Base-by-base conservation (phyloP, 2,888 invertebrate genomes). In the Eucriotettix oculatus region DNA sequence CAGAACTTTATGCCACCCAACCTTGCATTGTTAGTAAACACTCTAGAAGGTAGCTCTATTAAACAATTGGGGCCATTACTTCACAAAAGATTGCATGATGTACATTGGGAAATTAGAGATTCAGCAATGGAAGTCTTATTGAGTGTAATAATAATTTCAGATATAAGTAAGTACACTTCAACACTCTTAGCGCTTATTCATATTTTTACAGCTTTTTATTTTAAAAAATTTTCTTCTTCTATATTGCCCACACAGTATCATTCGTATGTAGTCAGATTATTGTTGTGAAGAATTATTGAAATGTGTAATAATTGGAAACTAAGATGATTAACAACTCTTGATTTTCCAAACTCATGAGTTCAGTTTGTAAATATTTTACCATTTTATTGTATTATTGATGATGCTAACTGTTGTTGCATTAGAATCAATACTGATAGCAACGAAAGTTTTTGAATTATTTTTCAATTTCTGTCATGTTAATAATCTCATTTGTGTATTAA, bases 91-190 rank as follows among this genome's bases (percentile, higher is more conserved):
- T 74, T 88, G 69, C 84, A 86, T 65, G 87, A 87, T 68, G 72
- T 77, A 7, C 77, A 82, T 57, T 90, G 90, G 90, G 89, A 90
- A 71, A 81, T 90, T 1, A 77, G 88, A 52, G 90, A 90, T 66
- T 85, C 85, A 9, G 83, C 87, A 0, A 69, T 90, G 41, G 89
- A 90, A 70, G 74, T 89, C 52, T 72, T 90, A 10, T 79, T 80
- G 54, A 84, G 85, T 0, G 82, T 87, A 68, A 83, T 84, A 0
- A 76, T 77, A 53, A 82, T 89, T 64, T 84, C 87, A 0, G 81
- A 80, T 69, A 75, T 81, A 63, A 87, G 89, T 89, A 76, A 77
- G 82, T 75, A 29, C 29, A 5, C 29, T 29, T 2, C 29, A 29
- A 29, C 29, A 5, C 29, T 29, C 17, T 17, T 16, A 29, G 10